These are phyloP conservation scores for Haplochromis vanheusdeni DNA, from an alignment of 2,113 vertebrate species.

Conservation along the genomic window DNA sequence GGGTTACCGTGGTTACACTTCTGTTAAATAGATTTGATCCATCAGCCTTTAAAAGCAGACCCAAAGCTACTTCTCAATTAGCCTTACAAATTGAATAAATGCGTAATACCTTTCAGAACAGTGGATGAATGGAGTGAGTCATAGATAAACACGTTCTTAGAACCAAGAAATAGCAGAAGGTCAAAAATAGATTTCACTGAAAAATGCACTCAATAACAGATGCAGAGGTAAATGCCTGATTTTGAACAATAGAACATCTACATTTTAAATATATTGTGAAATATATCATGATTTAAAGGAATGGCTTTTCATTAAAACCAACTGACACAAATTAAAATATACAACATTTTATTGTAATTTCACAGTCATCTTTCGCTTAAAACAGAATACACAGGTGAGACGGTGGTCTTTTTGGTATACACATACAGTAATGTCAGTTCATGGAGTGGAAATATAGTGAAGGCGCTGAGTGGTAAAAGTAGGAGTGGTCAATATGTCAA, in stretches of 20 bases:
- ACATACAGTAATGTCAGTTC: conserved; percentile 24
- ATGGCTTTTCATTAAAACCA: neutral
- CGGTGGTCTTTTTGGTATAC: conserved; percentile 12
- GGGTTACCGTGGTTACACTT: too few species aligned
- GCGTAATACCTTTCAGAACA: neutral
- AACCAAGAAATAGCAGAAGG: neutral
- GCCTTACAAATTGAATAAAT: neutral
- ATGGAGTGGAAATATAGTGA: conserved; percentile 34
- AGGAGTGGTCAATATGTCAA: conserved; percentile 62
- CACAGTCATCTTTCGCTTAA: conserved; percentile 64
- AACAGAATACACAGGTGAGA: conserved; percentile 39
- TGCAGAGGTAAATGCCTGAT: neutral
- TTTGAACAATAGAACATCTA: neutral
- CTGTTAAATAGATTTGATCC: neutral
- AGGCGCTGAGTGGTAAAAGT: conserved; percentile 55
- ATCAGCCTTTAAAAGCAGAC: neutral
- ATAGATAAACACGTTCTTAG: neutral
- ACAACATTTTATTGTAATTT: conserved; percentile 68
- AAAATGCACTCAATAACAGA: neutral
- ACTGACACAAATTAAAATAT: conserved; percentile 1
- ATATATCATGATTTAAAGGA: neutral
- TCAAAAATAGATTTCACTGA: neutral
- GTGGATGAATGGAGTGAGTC: neutral
- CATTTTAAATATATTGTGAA: neutral
- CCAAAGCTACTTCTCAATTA: neutral